Base-by-base conservation (phyloP, 2,113 vertebrate species). In the Prunella himalayana region DNA sequence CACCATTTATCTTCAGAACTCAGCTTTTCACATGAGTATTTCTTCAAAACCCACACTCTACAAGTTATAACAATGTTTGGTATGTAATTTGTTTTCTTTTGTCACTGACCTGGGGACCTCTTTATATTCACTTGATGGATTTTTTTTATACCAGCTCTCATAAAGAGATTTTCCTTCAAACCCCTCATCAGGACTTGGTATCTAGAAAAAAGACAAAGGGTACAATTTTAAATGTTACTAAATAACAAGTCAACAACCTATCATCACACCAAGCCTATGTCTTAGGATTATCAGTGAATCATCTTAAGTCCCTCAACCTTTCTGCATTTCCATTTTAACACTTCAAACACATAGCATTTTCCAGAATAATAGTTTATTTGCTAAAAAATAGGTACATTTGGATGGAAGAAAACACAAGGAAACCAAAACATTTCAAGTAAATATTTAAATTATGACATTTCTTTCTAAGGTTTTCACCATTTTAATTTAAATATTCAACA, bases 81-180 rank as follows among this genome's bases (percentile, higher is more conserved):
- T 15, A 31, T 33, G 42, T 16, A 1, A 5, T 63, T 47, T 35
- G 21, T 78, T 82, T 72, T 39, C 4, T 61, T 88, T 84, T 78
- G 11, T 35, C 45, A 84, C 86, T 96, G 91, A 98, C 99, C 99
- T 98, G 68, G 99, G 99, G 14, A 98, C 96, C 4, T 98, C 98
- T 37, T 97, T 97, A 77, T 98, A 72, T 80, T 98, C 97, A 1
- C 31, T 87, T 28, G 98, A 98, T 85, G 98, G 61, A 97, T 98
- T 98, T 90, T 98, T 99, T 89, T 98, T 96, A 76, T 98, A 98
- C 99, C 99, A 99, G 91, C 99, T 99, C 64, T 99, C 98, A 84
- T 98, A 99, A 42, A 99, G 98, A 94, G 98, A 99, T 93, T 98
- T 97, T n/a, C 98, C 98, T 96, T 99, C 98, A 96, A 99, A 99